Evolutionary conservation across 2,888 invertebrate species (phyloP), one percentile per base, ranked within the genome.

Genomic region (Galeruca laticollis): DNA sequence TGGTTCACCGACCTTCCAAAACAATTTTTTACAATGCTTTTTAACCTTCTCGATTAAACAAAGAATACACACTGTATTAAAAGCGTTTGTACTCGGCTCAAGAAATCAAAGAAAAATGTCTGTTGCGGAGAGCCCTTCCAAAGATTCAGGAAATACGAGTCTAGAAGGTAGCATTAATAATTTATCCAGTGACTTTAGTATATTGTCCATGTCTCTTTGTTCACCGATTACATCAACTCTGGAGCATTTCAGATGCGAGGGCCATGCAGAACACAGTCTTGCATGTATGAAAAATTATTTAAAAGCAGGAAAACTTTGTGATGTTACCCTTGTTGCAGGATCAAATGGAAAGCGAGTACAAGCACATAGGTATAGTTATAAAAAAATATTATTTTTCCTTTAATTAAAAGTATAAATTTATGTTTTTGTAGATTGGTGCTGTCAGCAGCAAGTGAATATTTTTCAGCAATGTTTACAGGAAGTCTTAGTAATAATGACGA

Each of bases 391-490:
- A 6, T 56, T 43, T 2, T 8, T 31, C 40, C n/a, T 18, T 15
- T 62, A 2, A n/a, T 31, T 52, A 33, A 35, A 43, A 21, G 13
- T 15, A 20, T 49, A n/a, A n/a, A n/a, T n/a, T n/a, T n/a, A 51
- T 26, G 10, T 56, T 18, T 67, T 79, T 81, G 67, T 86, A 93
- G 96, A 81, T 87, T 98, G 75, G 94, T 98, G 63, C 88, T 98
- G 75, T 94, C 95, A 78, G 95, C 97, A 52, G 94, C 95, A 69
- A 96, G 96, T 78, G 96, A 96, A 85, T 98, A 98, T 85, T 98
- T 98, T 87, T 93, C 94, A 54, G 96, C 96, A 52, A 98, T 98
- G 97, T 98, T 98, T 83, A 97, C 95, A 31, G 94, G 93, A 68
- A 93, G 94, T 68, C 87, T 98, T 73, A 88, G 92, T 76, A 97